These are phyloP conservation scores for Nyctibius bracteatus DNA, from an alignment of 2,113 vertebrate species.

Conservation along the genomic window DNA sequence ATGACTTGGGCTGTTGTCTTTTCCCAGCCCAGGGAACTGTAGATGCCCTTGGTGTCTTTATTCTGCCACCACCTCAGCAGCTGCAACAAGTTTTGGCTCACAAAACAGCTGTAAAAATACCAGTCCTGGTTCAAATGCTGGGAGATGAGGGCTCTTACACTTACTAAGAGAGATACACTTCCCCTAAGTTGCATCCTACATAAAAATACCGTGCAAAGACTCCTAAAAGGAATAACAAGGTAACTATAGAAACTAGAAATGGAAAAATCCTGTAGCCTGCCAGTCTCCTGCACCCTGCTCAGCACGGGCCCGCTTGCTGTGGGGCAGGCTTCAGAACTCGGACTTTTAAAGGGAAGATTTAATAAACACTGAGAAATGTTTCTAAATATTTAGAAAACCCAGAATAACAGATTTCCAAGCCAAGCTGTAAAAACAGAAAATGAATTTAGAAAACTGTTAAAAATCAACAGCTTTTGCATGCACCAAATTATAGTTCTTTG, in stretches of 20 bases:
- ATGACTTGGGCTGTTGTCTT: background rate
- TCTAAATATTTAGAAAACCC: constrained; percentile 55
- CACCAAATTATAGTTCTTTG: background rate
- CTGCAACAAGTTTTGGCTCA: constrained; percentile 33
- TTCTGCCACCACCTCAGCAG: constrained; percentile 38
- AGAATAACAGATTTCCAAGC: constrained; percentile 17
- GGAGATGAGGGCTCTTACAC: background rate
- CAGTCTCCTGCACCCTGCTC: background rate
- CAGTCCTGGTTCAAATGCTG: background rate
- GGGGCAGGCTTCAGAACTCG: background rate
- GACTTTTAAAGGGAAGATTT: constrained; percentile 42
- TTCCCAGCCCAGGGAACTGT: background rate
- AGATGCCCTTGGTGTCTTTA: background rate
- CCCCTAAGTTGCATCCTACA: background rate
- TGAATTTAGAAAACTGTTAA: constrained; percentile 17
- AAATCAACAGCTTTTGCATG: background rate
- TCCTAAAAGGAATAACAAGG: constrained; percentile 1
- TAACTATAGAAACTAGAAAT: background rate
- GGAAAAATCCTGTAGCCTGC: background rate
- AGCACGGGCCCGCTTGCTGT: background rate
- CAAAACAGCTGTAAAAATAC: constrained; percentile 53
- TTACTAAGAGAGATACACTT: background rate
- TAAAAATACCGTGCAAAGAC: background rate
- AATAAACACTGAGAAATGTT: constrained; percentile 45
- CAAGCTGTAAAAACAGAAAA: constrained; percentile 29